Evolutionary conservation across 2,113 vertebrate genomes (phyloP).

Genomic region (Lophotis ruficrista): DNA sequence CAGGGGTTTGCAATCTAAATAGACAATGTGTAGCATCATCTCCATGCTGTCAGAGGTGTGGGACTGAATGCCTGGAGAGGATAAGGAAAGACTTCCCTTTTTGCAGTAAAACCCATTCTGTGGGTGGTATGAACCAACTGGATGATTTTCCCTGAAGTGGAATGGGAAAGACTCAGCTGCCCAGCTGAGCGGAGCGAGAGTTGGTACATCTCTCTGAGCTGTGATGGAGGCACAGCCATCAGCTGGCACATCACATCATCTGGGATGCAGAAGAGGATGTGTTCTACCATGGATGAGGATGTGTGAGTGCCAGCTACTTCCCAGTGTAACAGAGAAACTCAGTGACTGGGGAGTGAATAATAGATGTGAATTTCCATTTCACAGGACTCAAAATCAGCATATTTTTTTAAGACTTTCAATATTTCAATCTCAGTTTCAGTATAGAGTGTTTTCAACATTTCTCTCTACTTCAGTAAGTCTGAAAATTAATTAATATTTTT

Average conservation of each 20-base stretch:
- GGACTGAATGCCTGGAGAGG: neutral
- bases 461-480: neutral
- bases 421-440: neutral
- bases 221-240: neutral
- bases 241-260: neutral
- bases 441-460: neutral
- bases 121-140: neutral
- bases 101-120: neutral
- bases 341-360: neutral
- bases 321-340: neutral
- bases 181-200: neutral
- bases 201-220: neutral
- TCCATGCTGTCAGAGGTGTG: neutral
- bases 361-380: neutral
- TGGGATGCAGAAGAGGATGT: neutral
- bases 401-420: neutral
- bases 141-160: neutral
- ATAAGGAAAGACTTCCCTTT: neutral
- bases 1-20: neutral
- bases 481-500: neutral
- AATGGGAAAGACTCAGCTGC: neutral
- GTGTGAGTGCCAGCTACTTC: neutral
- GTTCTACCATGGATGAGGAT: too few relatives aligned
- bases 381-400: neutral
- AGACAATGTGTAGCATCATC: rapidly evolving